These are phyloP conservation scores for Campopleginae sp. DNA, from an alignment of 2,888 invertebrate species.

Conservation along the genomic window DNA sequence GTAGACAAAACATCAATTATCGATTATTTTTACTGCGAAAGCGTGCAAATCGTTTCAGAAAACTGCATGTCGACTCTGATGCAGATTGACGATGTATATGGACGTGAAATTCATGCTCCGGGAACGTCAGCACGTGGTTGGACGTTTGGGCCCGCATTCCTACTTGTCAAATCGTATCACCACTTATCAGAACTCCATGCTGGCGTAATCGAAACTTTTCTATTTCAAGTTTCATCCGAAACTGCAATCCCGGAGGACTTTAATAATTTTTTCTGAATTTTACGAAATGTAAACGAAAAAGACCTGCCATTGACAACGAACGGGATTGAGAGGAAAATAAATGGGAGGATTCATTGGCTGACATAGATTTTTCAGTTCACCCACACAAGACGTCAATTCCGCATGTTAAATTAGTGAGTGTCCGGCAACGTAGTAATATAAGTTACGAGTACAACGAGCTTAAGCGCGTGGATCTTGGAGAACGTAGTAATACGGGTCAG, in stretches of 20 bases:
- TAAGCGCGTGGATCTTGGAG: conserved; percentile 1
- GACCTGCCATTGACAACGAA: not conserved
- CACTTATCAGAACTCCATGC: not conserved
- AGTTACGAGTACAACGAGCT: conserved; percentile 35
- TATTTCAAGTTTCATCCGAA: not conserved
- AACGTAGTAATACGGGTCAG: conserved; percentile 63
- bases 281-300: not conserved
- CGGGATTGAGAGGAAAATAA: too few species aligned
- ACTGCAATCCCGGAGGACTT: not conserved
- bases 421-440: conserved; percentile 11
- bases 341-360: not conserved
- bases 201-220: not conserved
- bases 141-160: not conserved
- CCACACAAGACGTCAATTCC: conserved; percentile 30
- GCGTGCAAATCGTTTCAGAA: not conserved
- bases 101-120: not conserved
- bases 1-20: not conserved
- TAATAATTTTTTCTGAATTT: not conserved
- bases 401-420: conserved; percentile 33
- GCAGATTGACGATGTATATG: not conserved
- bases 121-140: not conserved
- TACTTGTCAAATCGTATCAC: not conserved
- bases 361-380: not conserved
- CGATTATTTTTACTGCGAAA: not conserved
- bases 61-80: not conserved